Evolutionary conservation across 2,888 invertebrate species (phyloP), one percentile per base, ranked within the genome.

Genomic region (Athalia cordata): DNA sequence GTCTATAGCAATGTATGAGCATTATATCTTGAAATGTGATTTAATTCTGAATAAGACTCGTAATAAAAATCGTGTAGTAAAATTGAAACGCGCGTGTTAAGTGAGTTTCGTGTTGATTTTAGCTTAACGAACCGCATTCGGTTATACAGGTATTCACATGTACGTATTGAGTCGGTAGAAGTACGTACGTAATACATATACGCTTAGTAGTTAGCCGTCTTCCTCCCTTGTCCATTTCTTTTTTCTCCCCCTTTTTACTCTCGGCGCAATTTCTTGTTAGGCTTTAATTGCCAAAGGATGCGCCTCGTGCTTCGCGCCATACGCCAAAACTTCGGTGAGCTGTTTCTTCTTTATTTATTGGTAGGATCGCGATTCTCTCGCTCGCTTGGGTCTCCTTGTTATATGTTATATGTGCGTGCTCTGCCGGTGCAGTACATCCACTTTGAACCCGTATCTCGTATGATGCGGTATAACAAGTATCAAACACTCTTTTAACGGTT

Each of bases 281-380:
- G 57, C 57, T 72, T 72, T 72, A 72, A 72, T 72, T 72, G 72
- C 72, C 43, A 47, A 72, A 72, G 59, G 72, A 72, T 72, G 72
- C 15, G 72, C 72, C 5, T 45, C 70, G 11, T 9, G 11, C 55
- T n/a, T n/a, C 57, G 70, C 59, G 15, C 57, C 70, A 45, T 52
- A 59, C 59, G 72, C 45, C n/a, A 29, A 29, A 29, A 29, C 29
- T 45, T 59, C 45, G 8, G 13, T 57, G 29, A 11, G 55, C 13
- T n/a, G 55, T 50, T 55, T 47, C 72, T 72, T 15, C 72, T 59
- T 59, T 55, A 72, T 72, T 72, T 72, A 72, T 72, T 47, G 59
- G 57, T 59, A 29, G 29, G 29, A 29, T 29, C 29, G 29, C 29
- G 2, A 29, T 29, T 29, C 29, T 29, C 29, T 29, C 29, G 29